These are phyloP conservation scores for Spodoptera frugiperda DNA, from an alignment of 1,140 invertebrate genomes.

Conservation along the genomic window DNA sequence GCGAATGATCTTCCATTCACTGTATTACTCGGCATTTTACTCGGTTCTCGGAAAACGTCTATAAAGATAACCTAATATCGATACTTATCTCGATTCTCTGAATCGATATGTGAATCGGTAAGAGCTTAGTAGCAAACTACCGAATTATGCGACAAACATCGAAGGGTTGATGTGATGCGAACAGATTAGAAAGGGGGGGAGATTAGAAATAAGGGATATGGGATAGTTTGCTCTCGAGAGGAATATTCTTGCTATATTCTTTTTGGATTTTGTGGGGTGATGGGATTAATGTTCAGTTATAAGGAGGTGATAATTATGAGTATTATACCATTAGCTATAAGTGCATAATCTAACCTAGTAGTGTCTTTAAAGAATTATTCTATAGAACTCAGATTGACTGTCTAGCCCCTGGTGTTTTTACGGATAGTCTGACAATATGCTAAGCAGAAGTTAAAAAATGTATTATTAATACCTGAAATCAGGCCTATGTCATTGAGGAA, in stretches of 20 bases:
- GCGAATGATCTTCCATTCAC: not conserved
- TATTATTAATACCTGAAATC: no score
- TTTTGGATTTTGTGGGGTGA: not conserved
- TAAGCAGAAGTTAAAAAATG: no score
- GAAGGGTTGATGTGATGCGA: slow-evolving; percentile 12
- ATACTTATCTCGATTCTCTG: slow-evolving; percentile 15
- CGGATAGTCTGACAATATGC: no score
- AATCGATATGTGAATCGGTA: slow-evolving; percentile 19
- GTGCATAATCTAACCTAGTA: no score
- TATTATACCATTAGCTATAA: no score
- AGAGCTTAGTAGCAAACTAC: slow-evolving; percentile 7
- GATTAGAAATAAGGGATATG: not conserved
- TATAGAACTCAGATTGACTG: no score
- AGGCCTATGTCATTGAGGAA: no score
- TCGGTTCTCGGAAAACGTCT: not conserved
- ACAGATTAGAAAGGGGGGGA: slow-evolving; percentile 1
- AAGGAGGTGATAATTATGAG: no score
- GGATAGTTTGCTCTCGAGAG: not conserved
- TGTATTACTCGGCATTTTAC: not conserved
- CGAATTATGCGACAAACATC: slow-evolving; percentile 29
- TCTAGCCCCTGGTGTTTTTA: no score
- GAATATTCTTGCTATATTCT: not conserved
- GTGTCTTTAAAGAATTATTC: no score
- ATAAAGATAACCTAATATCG: slow-evolving; percentile 32
- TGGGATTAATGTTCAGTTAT: no score